Conservation (phyloP, 2,113 vertebrate genomes). For the Steatornis caripensis region DNA sequence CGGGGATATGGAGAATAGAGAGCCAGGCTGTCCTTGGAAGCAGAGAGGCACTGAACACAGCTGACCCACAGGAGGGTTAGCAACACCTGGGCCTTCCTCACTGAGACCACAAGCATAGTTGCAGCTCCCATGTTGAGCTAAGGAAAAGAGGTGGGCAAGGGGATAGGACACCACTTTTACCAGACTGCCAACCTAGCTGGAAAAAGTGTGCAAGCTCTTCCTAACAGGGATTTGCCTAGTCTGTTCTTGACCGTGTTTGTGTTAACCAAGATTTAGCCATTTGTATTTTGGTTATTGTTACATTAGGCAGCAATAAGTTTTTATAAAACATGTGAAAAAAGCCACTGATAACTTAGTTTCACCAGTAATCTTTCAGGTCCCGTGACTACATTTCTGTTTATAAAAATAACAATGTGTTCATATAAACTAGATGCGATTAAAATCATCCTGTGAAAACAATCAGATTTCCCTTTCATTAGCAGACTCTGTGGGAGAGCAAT, state of each 20-base stretch:
- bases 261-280: not conserved
- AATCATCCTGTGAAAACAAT: not conserved
- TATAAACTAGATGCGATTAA: not conserved
- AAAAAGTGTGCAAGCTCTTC: not conserved
- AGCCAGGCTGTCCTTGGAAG: not conserved
- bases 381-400: not conserved
- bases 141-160: not conserved
- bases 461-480: not conserved
- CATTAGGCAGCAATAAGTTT: not conserved
- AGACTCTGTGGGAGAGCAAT: not conserved
- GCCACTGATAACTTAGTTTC: not conserved
- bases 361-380: not conserved
- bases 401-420: not conserved
- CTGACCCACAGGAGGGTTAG: not conserved
- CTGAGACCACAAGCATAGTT: not conserved
- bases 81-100: not conserved
- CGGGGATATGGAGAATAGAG: not conserved
- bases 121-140: not conserved
- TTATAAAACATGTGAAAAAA: not conserved
- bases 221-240: not conserved
- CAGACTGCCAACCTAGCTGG: not conserved
- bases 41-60: not conserved
- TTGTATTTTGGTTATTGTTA: not conserved
- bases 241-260: not conserved
- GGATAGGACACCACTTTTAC: not conserved